These are phyloP conservation scores for Gila robusta DNA, from an alignment of 2,797 vertebrate species.

Conservation along the genomic window DNA sequence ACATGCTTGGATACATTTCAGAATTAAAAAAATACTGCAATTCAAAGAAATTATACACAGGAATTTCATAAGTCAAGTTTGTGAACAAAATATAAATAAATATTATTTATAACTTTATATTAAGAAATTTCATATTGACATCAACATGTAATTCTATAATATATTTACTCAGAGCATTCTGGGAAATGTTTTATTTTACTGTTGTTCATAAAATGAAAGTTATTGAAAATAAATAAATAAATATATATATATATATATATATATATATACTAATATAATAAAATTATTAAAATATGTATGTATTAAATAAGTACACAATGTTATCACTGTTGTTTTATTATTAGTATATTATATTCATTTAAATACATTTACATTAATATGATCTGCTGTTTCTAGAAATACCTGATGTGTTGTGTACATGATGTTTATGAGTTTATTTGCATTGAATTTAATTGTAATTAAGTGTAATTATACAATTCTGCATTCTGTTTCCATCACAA, in stretches of 20 bases:
- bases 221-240: not conserved
- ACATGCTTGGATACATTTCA: not conserved
- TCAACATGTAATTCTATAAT: not conserved
- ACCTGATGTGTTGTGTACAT: not conserved
- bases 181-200: not conserved
- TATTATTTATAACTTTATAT: not conserved
- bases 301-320: no score
- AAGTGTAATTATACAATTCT: not conserved
- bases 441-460: not conserved
- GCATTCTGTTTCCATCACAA: not conserved
- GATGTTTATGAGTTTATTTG: not conserved
- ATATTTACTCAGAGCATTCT: not conserved
- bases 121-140: not conserved
- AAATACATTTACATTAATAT: not conserved
- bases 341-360: not conserved
- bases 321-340: no score
- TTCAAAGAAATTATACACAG: not conserved
- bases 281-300: no score
- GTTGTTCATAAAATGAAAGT: not conserved
- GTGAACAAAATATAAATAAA: no score
- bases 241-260: not conserved
- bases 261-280: no score
- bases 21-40: not conserved
- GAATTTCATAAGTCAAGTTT: not conserved
- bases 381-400: not conserved